Conservation (phyloP, 2,797 vertebrate species). For the Toxotes lorentzi region DNA sequence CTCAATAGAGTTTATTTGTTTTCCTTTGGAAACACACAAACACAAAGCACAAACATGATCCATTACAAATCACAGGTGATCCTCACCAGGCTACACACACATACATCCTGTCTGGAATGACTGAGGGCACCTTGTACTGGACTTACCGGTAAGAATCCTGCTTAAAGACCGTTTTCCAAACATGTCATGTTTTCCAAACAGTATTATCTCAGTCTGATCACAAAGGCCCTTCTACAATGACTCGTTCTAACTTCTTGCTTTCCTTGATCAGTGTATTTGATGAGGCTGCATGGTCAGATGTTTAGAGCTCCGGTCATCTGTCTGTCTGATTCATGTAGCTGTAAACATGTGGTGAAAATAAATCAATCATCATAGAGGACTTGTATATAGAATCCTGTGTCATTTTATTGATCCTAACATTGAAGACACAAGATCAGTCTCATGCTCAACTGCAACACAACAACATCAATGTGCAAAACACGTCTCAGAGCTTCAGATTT, state of each 20-base stretch:
- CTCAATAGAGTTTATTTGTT: not conserved
- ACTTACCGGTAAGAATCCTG: no score
- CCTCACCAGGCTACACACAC: no score
- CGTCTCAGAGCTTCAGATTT: not conserved
- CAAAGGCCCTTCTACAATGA: not conserved
- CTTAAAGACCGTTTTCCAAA: no score
- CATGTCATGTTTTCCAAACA: no score
- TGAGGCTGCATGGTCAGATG: no score
- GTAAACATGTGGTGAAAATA: not conserved
- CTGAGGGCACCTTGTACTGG: no score
- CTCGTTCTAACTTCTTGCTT: not conserved
- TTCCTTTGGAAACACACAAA: not conserved
- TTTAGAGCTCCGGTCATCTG: not conserved
- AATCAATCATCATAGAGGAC: not conserved
- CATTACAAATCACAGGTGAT: not conserved
- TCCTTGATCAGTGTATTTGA: not conserved
- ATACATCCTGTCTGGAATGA: no score
- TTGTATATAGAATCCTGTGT: not conserved
- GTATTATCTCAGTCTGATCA: no score
- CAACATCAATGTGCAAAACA: not conserved
- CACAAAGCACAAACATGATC: not conserved
- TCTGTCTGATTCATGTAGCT: no score
- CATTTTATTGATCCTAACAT: slow-evolving; percentile 19
- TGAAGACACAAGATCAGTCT: slow-evolving; percentile 15
- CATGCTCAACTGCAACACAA: slow-evolving; percentile 9